phyloP scores from a whole-genome alignment of 2,888 invertebrate species.

The Germaria angustata region DNA sequence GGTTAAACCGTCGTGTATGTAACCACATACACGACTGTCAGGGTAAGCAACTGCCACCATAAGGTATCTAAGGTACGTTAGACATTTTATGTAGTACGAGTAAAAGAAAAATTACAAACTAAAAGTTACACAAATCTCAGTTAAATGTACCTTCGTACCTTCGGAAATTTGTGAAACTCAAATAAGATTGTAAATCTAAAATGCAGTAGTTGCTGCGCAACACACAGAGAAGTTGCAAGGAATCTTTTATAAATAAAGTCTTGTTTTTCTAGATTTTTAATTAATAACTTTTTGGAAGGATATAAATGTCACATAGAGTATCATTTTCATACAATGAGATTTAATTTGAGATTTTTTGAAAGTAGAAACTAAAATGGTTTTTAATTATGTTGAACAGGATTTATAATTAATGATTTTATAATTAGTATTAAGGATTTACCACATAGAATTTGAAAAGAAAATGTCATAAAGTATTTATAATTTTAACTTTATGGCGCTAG shows the following conservation, averaged over 20 bases:
- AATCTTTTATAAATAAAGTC: background rate
- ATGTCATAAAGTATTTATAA: too few species aligned
- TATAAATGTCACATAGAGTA: background rate
- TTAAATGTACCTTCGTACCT: too few species aligned
- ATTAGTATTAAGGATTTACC: too few species aligned
- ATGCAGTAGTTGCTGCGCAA: background rate
- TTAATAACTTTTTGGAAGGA: background rate
- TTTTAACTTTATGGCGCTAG: too few species aligned
- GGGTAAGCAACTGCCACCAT: background rate
- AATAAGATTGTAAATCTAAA: background rate
- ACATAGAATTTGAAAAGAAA: too few species aligned
- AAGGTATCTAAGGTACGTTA: too few species aligned
- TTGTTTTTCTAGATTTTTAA: background rate
- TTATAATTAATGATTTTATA: too few species aligned
- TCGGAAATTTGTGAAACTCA: background rate
- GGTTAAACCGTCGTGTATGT: constrained; percentile 9
- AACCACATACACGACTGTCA: background rate
- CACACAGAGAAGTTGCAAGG: background rate
- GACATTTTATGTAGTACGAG: too few species aligned
- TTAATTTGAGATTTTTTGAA: background rate
- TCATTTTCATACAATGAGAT: background rate
- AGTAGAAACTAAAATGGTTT: background rate
- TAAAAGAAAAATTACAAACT: too few species aligned
- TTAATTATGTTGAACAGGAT: background rate
- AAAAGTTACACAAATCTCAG: too few species aligned